phyloP scores from a whole-genome alignment of 2,113 vertebrate species.

The Brachyhypopomus occidentalis region DNA sequence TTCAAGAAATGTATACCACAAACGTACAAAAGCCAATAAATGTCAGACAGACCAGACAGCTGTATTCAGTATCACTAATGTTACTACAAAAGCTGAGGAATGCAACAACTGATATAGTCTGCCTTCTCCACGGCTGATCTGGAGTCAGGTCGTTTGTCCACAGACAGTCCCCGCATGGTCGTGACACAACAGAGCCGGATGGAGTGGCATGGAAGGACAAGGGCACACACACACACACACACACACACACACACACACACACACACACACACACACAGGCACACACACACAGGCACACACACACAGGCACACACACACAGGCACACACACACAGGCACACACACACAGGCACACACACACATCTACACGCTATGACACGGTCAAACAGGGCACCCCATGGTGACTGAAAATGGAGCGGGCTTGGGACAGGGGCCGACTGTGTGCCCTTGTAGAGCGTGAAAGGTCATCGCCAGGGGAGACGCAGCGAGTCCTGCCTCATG shows the following conservation, averaged over 20 bases:
- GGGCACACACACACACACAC: conserved; percentile 7
- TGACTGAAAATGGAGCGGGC: conserved; percentile 4
- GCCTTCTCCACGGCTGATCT: conserved; percentile 52
- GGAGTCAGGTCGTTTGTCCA: conserved; percentile 14
- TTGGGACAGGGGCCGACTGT: neutral
- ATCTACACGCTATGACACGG: neutral
- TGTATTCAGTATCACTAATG: neutral
- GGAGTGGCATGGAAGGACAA: conserved; percentile 3
- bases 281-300: neutral
- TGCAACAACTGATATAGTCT: neutral
- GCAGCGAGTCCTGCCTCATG: neutral
- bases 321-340: neutral
- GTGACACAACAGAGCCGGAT: neutral
- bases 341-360: neutral
- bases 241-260: neutral
- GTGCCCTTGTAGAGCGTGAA: conserved; percentile 12
- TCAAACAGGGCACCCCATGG: neutral
- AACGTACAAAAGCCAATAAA: too few species aligned
- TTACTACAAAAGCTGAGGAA: neutral
- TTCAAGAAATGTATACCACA: too few species aligned
- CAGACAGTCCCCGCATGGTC: conserved; percentile 6
- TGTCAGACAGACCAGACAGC: too few species aligned
- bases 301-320: too few species aligned
- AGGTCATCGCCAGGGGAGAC: neutral
- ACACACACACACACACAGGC: neutral